Base-by-base conservation (phyloP, 2,888 invertebrate species). In the Allacma fusca region DNA sequence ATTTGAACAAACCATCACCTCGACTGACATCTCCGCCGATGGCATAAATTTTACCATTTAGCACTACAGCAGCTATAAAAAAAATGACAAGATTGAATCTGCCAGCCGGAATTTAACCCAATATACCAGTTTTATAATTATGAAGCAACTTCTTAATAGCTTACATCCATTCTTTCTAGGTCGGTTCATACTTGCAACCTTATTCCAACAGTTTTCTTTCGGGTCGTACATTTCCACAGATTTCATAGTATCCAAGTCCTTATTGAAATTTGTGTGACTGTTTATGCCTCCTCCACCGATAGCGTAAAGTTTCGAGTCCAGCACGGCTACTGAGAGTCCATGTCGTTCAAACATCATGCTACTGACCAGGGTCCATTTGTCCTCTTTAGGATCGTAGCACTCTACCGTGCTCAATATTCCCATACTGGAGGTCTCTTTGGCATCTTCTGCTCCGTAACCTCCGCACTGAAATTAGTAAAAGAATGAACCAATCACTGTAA, bases 1-100 rank as follows among this genome's bases (percentile, higher is more conserved):
- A 91, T 2, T 29, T 26, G 21, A 28, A 9, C 23, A 24, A 13
- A 19, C 26, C 44, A 4, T 69, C 57, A 26, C 76, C 62, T 40
- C 12, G 28, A 7, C 43, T 23, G 21, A 57, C 44, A 23, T 76
- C 76, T 0, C 76, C 76, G 29, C 70, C 76, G 26, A 76, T 34
- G 16, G 34, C 70, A 23, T 34, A 76, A 26, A 76, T 57, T 34
- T 28, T 59, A 2, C 70, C 75, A 23, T 59, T 44, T 13, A 75
- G 26, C 0, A 62, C 62, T 19, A 34, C 70, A 16, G 76, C 70
- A 50, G 62, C 70, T 76, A 40, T 28, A 74, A 74, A 44, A 71
- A 13, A 19, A 50, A 50, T n/a, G n/a, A 71, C 12, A 34, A 69
- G n/a, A 19, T 9, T 34, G 16, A 16, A 40, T 40, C 13, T 9